A percentile compares a stretch with the other conserved stretches of the same genome.
Conservation (phyloP, 2,888 invertebrate species). For the Tryphoninae sp. region DNA sequence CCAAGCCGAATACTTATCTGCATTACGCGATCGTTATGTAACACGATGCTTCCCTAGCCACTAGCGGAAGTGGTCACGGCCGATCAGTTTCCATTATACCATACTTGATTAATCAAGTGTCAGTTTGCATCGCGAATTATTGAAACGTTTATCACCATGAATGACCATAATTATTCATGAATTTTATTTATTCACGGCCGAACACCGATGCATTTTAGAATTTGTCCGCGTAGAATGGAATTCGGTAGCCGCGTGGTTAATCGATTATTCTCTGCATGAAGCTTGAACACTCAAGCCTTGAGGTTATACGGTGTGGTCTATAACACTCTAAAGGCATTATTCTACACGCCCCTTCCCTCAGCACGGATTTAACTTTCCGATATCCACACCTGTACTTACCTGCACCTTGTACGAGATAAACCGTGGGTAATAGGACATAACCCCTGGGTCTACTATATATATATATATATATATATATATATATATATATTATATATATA, state of each 20-base stretch:
- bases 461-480: background rate
- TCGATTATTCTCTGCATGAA: constrained; percentile 52
- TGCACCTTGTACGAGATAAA: constrained; percentile 76
- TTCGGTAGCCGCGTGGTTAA: constrained; percentile 49
- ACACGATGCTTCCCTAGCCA: constrained; percentile 40
- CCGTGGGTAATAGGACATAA: constrained; percentile 70
- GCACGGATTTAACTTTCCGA: constrained; percentile 74
- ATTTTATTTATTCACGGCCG: background rate
- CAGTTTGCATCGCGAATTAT: background rate
- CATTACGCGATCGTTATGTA: constrained; percentile 63
- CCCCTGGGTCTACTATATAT: constrained; percentile 26
- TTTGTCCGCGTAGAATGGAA: background rate
- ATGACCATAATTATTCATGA: constrained; percentile 2
- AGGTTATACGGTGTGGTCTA: background rate
- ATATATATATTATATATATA: constrained; percentile 1
- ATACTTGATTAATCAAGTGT: constrained; percentile 41
- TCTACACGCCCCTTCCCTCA: constrained; percentile 42
- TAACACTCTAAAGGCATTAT: constrained; percentile 17
- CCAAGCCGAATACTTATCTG: constrained; percentile 63
- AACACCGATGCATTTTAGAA: background rate
- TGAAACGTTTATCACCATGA: background rate
- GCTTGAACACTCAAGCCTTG: constrained; percentile 35
- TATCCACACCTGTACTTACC: constrained; percentile 79
- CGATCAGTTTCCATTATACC: constrained; percentile 32
- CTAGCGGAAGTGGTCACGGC: background rate